Conservation (phyloP, 2,797 vertebrate species). For the Selene dorsalis region DNA sequence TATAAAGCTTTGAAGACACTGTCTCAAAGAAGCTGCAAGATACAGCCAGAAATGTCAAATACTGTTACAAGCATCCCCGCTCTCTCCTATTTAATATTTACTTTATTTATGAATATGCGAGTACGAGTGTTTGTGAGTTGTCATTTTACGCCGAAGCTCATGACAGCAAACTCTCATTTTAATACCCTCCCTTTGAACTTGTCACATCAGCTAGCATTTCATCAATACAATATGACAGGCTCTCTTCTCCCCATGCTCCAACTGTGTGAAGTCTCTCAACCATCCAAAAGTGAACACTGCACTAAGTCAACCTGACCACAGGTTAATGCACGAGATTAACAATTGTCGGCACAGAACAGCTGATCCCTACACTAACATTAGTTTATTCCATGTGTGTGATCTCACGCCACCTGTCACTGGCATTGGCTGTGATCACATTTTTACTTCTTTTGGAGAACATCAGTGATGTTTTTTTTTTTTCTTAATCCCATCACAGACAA, state of each 20-base stretch:
- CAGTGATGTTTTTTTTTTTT: not conserved
- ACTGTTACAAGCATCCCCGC: too few species aligned
- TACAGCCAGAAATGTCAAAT: too few species aligned
- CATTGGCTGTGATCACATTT: conserved; percentile 13
- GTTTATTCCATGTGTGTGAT: conserved; percentile 24
- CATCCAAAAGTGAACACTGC: conserved; percentile 40
- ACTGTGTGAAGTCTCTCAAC: conserved; percentile 27
- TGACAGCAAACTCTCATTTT: conserved; percentile 48
- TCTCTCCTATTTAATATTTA: not conserved
- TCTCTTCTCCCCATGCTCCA: conserved; percentile 32
- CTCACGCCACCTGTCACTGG: conserved; percentile 40
- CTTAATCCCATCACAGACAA: conserved; percentile 49
- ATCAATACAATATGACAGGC: conserved; percentile 61
- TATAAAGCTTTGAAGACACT: too few species aligned
- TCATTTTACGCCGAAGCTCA: conserved; percentile 29
- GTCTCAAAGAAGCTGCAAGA: too few species aligned
- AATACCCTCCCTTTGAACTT: conserved; percentile 60
- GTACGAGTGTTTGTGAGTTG: conserved; percentile 28
- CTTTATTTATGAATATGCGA: not conserved
- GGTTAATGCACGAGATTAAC: conserved; percentile 61
- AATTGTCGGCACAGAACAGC: conserved; percentile 25
- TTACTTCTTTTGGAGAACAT: conserved; percentile 15
- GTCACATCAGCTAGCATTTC: conserved; percentile 51
- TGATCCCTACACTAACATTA: conserved; percentile 39
- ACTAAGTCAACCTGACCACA: conserved; percentile 52